Conservation (phyloP, 2,797 vertebrate species). For the Iguana delicatissima region DNA sequence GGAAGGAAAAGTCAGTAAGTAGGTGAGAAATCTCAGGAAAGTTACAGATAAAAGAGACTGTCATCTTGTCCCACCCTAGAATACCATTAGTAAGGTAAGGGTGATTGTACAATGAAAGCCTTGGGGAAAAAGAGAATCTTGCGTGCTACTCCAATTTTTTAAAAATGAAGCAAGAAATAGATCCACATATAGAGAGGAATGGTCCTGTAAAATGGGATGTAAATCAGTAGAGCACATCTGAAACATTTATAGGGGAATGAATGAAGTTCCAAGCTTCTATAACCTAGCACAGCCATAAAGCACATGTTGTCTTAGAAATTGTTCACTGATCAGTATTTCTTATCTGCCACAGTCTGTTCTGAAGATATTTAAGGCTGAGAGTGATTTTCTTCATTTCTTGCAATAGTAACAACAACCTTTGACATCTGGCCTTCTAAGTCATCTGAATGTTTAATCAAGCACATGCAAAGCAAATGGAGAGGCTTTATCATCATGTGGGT, state of each 20-base stretch:
- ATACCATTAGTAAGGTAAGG: background rate
- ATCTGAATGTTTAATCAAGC: conserved; percentile 37
- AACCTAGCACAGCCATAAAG: background rate
- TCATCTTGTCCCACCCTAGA: background rate
- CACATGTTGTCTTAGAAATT: conserved; percentile 9
- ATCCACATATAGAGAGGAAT: background rate
- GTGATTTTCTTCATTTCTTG: background rate
- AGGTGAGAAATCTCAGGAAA: background rate
- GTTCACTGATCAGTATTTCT: background rate
- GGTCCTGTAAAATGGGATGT: background rate
- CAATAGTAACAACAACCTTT: conserved; percentile 42
- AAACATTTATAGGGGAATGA: background rate
- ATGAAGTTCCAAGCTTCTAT: no score
- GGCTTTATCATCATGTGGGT: conserved; percentile 49
- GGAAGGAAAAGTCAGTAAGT: background rate
- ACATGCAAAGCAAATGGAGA: background rate
- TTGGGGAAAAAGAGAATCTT: background rate
- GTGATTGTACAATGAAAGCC: background rate
- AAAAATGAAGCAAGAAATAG: background rate
- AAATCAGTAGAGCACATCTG: background rate
- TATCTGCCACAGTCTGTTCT: conserved; percentile 5
- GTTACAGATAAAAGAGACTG: background rate
- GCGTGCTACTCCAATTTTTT: no score
- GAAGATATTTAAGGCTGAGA: background rate
- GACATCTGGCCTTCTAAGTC: conserved; percentile 31